phyloP scores from a whole-genome alignment of 2,888 invertebrate species.

The Rhagophthalmus giganteus region DNA sequence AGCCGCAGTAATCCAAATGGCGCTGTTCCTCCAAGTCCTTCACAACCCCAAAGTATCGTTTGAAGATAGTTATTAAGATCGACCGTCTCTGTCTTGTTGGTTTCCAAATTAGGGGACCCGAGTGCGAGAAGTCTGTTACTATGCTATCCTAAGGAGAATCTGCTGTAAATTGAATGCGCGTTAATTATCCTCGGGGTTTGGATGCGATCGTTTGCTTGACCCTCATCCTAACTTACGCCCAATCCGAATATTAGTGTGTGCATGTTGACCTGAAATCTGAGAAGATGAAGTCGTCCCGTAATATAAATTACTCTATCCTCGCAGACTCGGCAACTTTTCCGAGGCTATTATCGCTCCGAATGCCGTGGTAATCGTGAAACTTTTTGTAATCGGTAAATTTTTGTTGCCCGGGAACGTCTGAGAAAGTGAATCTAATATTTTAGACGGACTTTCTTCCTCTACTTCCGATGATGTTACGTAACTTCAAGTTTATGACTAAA shows the following conservation, averaged over 20 bases:
- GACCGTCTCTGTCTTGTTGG: slow-evolving; percentile 9
- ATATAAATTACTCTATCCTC: slow-evolving; percentile 15
- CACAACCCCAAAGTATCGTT: slow-evolving; percentile 19
- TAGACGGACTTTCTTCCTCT: slow-evolving; percentile 19
- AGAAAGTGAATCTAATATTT: slow-evolving; percentile 21
- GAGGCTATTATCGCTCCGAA: slow-evolving; percentile 2
- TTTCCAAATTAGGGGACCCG: slow-evolving; percentile 9
- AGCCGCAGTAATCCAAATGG: slow-evolving; percentile 21
- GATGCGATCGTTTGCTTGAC: slow-evolving; percentile 23
- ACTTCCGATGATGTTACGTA: slow-evolving; percentile 21
- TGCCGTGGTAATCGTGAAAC: no score
- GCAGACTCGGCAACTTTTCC: slow-evolving; percentile 15
- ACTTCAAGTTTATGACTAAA: slow-evolving; percentile 26
- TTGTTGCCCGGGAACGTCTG: slow-evolving; percentile 13
- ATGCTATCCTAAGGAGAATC: slow-evolving; percentile 14
- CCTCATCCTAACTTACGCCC: slow-evolving; percentile 10
- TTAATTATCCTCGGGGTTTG: slow-evolving; percentile 22
- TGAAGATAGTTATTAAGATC: slow-evolving; percentile 24
- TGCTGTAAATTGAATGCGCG: slow-evolving; percentile 27
- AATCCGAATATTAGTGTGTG: slow-evolving; percentile 19
- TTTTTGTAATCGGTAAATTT: slow-evolving; percentile 19
- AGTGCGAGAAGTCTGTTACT: slow-evolving; percentile 6
- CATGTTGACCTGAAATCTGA: slow-evolving; percentile 16
- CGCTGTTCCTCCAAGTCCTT: slow-evolving; percentile 15
- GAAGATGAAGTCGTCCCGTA: slow-evolving; percentile 10